Evolutionary conservation across 2,888 invertebrate species (phyloP), one percentile per base, ranked within the genome.

Genomic region (Coremacera marginata): DNA sequence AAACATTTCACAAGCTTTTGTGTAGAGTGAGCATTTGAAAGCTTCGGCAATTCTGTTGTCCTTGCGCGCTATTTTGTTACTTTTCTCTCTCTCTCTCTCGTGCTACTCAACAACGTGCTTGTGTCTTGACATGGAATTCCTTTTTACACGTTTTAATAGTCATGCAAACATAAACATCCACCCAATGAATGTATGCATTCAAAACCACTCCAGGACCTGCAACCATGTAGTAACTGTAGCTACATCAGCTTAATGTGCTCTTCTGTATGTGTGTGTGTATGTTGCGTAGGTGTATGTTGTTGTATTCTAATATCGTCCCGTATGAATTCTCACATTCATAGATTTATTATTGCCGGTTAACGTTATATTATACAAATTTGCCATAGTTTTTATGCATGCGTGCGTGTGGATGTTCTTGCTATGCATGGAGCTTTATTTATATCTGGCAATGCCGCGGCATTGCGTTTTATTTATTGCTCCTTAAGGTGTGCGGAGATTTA

Each of bases 301-400:
- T 70, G 51, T 70, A 16, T 68, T 22, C n/a, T 16, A 44, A 16
- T 16, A 14, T 11, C 8, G 27, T 70, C 19, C 55, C 22, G 37
- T 22, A 25, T 60, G 16, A 49, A 49, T 49, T 37, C 72, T 62
- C 60, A 49, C 72, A 62, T 60, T 31, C 31, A 62, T 31, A 51
- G 49, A 63, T 73, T 73, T 73, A 63, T 73, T 73, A 63, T 73
- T 73, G 72, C 62, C 72, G 72, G 72, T 63, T 73, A 73, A 49
- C 62, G 62, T 49, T 63, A 73, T 27, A 63, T 19, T 31, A 31
- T 60, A 68, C 52, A 68, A 51, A 22, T 51, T 68, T 49, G n/a
- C 27, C 49, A 31, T 34, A 49, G 60, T 60, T 37, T 25, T 9
- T 60, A 19, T 31, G 19, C 44, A 57, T 19, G 49, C 22, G 44